These are phyloP conservation scores for Parnassius glacialis DNA, from an alignment of 2,888 invertebrate genomes.

Conservation along the genomic window DNA sequence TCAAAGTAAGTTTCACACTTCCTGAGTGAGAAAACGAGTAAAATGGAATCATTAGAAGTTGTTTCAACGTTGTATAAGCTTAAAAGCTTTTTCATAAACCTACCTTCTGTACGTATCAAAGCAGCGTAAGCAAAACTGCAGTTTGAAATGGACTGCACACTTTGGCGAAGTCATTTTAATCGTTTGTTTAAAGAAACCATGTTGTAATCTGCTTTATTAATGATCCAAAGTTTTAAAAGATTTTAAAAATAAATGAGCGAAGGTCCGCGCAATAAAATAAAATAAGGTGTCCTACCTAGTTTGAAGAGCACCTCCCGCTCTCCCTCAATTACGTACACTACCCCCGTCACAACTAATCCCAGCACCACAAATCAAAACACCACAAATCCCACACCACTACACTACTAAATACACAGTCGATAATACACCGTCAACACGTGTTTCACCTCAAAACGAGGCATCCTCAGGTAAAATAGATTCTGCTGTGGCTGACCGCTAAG, in stretches of 20 bases:
- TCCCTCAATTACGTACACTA: too few relatives aligned
- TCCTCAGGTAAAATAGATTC: too few relatives aligned
- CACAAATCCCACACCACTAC: too few relatives aligned
- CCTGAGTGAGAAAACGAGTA: conserved; percentile 1
- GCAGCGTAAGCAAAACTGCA: conserved; percentile 10
- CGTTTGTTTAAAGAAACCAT: conserved; percentile 9
- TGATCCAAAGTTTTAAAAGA: neutral
- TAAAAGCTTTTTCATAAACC: conserved; percentile 24
- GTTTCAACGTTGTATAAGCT: conserved; percentile 15
- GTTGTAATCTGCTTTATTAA: neutral
- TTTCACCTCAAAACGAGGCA: too few relatives aligned
- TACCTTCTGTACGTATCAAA: conserved; percentile 8
- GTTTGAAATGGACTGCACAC: conserved; percentile 10
- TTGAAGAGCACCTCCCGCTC: neutral
- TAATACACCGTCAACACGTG: too few relatives aligned
- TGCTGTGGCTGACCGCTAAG: too few relatives aligned
- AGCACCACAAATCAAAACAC: too few relatives aligned
- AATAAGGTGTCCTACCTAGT: too few relatives aligned
- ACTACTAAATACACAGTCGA: too few relatives aligned
- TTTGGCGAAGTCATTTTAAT: conserved; percentile 18
- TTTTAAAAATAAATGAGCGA: too few relatives aligned
- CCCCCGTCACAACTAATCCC: too few relatives aligned
- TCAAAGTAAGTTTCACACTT: conserved; percentile 6
- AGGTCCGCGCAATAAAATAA: too few relatives aligned
- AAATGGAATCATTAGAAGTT: conserved; percentile 7